Conservation (phyloP, 1,140 invertebrate genomes). For the Leptinotarsa undecemlineata region DNA sequence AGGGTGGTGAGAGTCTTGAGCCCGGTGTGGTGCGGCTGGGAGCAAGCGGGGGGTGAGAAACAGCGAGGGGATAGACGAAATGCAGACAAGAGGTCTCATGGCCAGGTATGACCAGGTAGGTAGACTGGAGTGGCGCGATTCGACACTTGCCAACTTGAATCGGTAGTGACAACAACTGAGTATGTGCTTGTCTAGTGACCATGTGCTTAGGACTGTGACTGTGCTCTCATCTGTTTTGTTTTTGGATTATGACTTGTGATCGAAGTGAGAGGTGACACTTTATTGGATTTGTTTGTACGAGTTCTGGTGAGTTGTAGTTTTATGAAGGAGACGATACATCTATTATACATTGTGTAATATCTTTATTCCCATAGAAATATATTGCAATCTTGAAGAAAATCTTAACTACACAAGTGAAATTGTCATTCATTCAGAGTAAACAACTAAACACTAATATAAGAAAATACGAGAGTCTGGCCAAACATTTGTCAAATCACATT, state of each 20-base stretch:
- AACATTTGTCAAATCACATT: too few species aligned
- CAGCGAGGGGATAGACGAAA: constrained; percentile 14
- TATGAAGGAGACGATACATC: too few species aligned
- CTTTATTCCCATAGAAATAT: too few species aligned
- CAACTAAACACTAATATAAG: too few species aligned
- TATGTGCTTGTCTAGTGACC: constrained; percentile 4
- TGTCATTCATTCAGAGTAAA: too few species aligned
- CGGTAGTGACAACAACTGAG: constrained; percentile 3
- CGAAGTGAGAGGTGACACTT: not conserved
- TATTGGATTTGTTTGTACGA: not conserved
- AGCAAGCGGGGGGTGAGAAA: constrained; percentile 12
- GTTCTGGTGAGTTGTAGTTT: not conserved
- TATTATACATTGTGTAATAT: too few species aligned
- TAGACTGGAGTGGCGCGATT: constrained; percentile 10
- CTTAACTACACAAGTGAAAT: too few species aligned
- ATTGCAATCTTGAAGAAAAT: too few species aligned
- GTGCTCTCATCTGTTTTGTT: not conserved
- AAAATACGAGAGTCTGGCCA: too few species aligned
- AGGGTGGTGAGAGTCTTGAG: constrained; percentile 13
- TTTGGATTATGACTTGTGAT: constrained; percentile 13
- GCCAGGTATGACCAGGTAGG: constrained; percentile 28
- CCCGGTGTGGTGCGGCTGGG: constrained; percentile 9
- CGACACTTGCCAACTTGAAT: constrained; percentile 23
- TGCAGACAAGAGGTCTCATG: constrained; percentile 16
- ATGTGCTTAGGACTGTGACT: constrained; percentile 14